Evolutionary conservation across 2,888 invertebrate species (phyloP).

Genomic region (Zelleria hepariella): DNA sequence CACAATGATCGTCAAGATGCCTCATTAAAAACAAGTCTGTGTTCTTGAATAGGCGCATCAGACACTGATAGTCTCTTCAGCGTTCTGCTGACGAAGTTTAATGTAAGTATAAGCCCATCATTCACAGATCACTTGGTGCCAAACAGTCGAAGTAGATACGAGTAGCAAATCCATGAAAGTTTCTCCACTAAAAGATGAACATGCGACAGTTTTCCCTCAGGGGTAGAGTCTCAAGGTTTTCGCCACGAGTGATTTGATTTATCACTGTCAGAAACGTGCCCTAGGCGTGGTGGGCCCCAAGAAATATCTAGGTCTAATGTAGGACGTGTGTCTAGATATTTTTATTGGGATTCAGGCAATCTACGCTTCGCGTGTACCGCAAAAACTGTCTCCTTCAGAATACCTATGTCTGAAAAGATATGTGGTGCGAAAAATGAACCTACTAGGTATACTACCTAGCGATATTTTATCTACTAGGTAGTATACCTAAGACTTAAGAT

Average conservation of each 20-base stretch:
- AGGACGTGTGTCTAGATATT: neutral
- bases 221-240: neutral
- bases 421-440: too few species aligned
- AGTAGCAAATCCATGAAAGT: neutral
- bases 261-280: neutral
- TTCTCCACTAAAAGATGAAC: neutral
- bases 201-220: neutral
- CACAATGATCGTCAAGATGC: too few species aligned
- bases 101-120: too few species aligned
- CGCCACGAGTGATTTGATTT: neutral
- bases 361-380: neutral
- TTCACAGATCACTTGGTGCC: neutral
- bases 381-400: neutral
- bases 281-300: neutral
- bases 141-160: neutral
- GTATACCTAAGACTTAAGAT: too few species aligned
- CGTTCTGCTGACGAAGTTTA: too few species aligned
- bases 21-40: too few species aligned
- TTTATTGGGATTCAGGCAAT: neutral
- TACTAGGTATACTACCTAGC: too few species aligned
- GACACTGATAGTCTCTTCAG: too few species aligned
- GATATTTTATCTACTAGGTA: too few species aligned
- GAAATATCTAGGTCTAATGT: neutral
- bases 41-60: too few species aligned
- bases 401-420: too few species aligned